Base-by-base conservation (phyloP, 1,140 invertebrate species). In the Neuroterus valhalla region DNA sequence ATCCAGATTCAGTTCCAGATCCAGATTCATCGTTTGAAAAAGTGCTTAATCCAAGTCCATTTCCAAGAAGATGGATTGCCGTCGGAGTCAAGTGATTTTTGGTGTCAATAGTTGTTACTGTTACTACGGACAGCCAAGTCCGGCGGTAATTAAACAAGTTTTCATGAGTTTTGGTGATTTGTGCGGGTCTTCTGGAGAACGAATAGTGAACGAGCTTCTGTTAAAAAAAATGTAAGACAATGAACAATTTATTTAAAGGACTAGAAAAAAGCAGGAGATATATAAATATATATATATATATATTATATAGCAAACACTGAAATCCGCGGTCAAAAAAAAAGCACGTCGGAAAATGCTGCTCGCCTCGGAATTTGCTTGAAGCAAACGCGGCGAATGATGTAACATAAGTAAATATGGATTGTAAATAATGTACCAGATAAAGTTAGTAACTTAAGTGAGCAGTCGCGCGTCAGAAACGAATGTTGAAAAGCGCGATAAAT, bases 331-430 rank as follows among this genome's bases (percentile, higher is more conserved):
- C 68, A 68, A 44, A 72, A 81, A 71, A 75, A 80, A 78, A 79
- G 71, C 80, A 83, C 78, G 78, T 77, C 81, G 79, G 80, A 78
- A 74, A 79, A 80, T 82, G 76, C 82, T 86, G 81, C 82, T 85
- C 85, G 84, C 74, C 74, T 79, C 77, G 85, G 83, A 85, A 84
- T 87, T 88, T 85, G 86, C 84, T 78, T 79, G 71, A 76, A 74
- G 85, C 83, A 86, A 88, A 86, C 78, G 79, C 80, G 80, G 74
- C 82, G 87, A 82, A 88, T 88, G 86, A 88, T 90, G 89, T 90
- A 90, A 89, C 84, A 89, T 89, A 90, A 89, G 87, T 89, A 89
- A 89, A 90, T 90, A 90, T 88, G 87, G 82, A 89, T 79, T 90
- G 89, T 90, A 90, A 90, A 90, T 90, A 90, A 87, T 88, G 84